Evolutionary conservation across 2,113 vertebrate species (phyloP), one percentile per base, ranked within the genome.

Genomic region (Mesoclemmys tuberculata): DNA sequence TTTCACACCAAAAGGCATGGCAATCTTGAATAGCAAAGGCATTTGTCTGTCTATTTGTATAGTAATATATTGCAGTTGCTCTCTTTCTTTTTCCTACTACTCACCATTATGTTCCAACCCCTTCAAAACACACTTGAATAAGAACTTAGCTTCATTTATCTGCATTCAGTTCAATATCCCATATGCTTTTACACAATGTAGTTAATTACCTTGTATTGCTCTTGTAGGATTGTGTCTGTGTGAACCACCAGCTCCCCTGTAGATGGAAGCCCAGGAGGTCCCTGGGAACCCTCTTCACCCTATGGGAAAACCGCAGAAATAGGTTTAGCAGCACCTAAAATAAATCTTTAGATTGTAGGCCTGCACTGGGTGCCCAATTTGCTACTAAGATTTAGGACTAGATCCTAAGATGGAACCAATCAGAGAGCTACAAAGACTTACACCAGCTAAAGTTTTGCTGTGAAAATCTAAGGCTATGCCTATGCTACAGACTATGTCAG

Each of bases 161-260:
- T 26, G 5, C 51, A 68, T 27, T 90, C 18, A 55, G 54, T 71
- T 88, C 61, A 75, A 38, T 18, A 86, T 31, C 35, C 49, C 46
- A 12, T 21, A n/a, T 44, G 88, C 61, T 92, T 93, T 35, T 55
- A 38, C 54, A 84, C 82, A 94, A 82, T 12, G 54, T 2, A 8
- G 56, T 18, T 83, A 55, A 18, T 98, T 98, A 98, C 98, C 98
- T 98, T 98, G 68, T 98, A 95, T 49, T 94, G 91, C 18, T 98
- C 97, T 2, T 68, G 51, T 4, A 93, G 78, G 71, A 95, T 49
- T 0, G 29, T 58, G 1, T 95, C 95, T 4, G 56, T 35, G 0
- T 35, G 48, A 58, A 56, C 82, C 10, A 2, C 90, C 82, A 61
- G 11, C 1, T 96, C 90, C 91, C 35, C 1, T 46, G 85, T 97